Evolutionary conservation across 2,113 vertebrate species (phyloP).

Genomic region (Alces alces): DNA sequence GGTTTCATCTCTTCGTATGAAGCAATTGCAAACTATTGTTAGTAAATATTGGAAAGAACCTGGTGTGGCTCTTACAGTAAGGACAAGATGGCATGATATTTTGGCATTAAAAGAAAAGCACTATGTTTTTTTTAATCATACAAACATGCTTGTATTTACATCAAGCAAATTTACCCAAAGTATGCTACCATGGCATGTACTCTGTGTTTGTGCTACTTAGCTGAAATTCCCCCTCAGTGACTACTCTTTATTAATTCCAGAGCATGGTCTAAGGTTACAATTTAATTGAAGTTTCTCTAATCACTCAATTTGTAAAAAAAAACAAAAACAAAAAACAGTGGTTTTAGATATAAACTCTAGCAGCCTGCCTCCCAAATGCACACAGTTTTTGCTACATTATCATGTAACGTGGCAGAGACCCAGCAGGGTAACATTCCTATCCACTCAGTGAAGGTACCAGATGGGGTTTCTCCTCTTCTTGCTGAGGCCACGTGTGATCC

Average conservation of each 20-base stretch:
- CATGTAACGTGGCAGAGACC: accelerated
- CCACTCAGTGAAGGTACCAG: background rate
- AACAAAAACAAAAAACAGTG: background rate
- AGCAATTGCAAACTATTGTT: background rate
- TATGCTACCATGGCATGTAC: background rate
- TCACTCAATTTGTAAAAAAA: background rate
- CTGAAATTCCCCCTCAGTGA: background rate
- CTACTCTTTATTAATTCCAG: background rate
- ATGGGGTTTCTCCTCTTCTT: background rate
- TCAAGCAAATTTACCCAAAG: background rate
- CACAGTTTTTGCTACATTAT: background rate
- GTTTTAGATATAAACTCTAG: background rate
- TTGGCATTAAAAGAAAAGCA: background rate
- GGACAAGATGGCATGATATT: background rate
- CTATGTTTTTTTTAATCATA: background rate
- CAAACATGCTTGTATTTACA: background rate
- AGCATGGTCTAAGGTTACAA: background rate
- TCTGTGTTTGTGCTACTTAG: background rate
- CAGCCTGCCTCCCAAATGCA: background rate
- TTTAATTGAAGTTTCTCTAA: background rate
- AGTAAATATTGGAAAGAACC: background rate
- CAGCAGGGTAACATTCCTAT: too few species aligned
- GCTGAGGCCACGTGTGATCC: background rate
- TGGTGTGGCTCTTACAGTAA: background rate
- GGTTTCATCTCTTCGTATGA: background rate